A percentile compares a stretch with the other conserved stretches of the same genome.
Evolutionary conservation across 2,888 invertebrate genomes (phyloP).

Genomic region (Lasius platythorax): DNA sequence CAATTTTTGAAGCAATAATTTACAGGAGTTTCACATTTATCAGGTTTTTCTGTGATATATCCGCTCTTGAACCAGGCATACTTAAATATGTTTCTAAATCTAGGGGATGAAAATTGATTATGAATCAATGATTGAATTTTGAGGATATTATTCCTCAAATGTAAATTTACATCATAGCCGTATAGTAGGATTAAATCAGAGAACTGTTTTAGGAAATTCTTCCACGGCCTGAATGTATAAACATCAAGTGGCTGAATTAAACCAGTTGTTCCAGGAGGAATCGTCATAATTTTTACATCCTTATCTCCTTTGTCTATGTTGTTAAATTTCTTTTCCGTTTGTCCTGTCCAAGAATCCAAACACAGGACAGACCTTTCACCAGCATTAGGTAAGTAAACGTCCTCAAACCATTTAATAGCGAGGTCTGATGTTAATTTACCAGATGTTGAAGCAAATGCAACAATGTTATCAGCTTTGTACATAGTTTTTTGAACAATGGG

Average conservation of each 20-base stretch:
- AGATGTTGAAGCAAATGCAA: background rate
- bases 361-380: no score
- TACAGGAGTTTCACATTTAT: background rate
- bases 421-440: conserved; percentile 2
- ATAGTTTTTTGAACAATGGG: conserved; percentile 3
- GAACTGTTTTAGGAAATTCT: background rate
- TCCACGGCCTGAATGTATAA: background rate
- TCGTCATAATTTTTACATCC: conserved; percentile 7
- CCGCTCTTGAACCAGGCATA: background rate
- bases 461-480: background rate
- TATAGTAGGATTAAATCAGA: background rate
- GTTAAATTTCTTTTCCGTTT: background rate
- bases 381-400: background rate
- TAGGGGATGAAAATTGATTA: conserved; percentile 6
- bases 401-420: background rate
- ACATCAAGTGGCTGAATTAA: conserved; percentile 5
- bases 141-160: no score
- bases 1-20: background rate
- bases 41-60: background rate
- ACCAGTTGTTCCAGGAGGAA: conserved; percentile 1
- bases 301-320: background rate
- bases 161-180: background rate
- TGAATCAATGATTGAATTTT: background rate
- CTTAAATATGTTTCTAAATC: background rate
- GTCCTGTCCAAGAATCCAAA: background rate